Evolutionary conservation across 2,797 vertebrate genomes (phyloP).

Genomic region (Parauchenoglanis punctatus): DNA sequence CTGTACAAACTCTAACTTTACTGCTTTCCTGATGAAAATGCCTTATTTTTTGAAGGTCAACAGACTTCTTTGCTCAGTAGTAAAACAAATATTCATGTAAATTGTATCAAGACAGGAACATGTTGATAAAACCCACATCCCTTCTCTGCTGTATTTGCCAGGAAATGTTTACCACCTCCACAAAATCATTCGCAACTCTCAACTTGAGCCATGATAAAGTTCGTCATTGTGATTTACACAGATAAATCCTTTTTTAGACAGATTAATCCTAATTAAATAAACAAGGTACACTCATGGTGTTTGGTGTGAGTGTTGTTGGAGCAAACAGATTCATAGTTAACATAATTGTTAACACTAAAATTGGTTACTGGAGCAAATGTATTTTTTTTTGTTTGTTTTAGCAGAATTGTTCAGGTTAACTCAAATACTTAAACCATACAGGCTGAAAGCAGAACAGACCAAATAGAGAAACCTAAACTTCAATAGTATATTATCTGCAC

Average conservation of each 20-base stretch:
- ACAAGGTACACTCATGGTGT: not conserved
- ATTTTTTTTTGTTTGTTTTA: not conserved
- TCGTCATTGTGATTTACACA: slow-evolving; percentile 19
- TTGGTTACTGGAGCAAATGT: not conserved
- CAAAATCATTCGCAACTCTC: slow-evolving; percentile 5
- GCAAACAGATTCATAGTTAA: not conserved
- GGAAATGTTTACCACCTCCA: slow-evolving; percentile 32
- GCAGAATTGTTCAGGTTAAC: not conserved
- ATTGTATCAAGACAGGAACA: slow-evolving; percentile 34
- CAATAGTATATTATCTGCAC: not conserved
- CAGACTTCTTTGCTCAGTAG: slow-evolving; percentile 40
- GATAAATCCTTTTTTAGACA: slow-evolving; percentile 7
- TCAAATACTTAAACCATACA: not conserved
- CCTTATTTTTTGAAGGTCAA: slow-evolving; percentile 20
- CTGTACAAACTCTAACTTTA: slow-evolving; percentile 7
- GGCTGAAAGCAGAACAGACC: not conserved
- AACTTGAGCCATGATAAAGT: slow-evolving; percentile 27
- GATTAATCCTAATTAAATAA: slow-evolving; percentile 25
- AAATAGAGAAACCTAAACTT: not conserved
- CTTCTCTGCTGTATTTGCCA: slow-evolving; percentile 17
- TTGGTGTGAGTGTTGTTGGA: not conserved
- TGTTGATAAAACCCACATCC: slow-evolving; percentile 42
- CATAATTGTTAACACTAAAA: not conserved
- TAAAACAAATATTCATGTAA: slow-evolving; percentile 34
- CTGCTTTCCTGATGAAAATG: slow-evolving; percentile 8